A percentile compares a stretch with the other conserved stretches of the same genome.
These are phyloP conservation scores for Apodemus sylvaticus DNA, from an alignment of 2,113 vertebrate species.

Conservation along the genomic window DNA sequence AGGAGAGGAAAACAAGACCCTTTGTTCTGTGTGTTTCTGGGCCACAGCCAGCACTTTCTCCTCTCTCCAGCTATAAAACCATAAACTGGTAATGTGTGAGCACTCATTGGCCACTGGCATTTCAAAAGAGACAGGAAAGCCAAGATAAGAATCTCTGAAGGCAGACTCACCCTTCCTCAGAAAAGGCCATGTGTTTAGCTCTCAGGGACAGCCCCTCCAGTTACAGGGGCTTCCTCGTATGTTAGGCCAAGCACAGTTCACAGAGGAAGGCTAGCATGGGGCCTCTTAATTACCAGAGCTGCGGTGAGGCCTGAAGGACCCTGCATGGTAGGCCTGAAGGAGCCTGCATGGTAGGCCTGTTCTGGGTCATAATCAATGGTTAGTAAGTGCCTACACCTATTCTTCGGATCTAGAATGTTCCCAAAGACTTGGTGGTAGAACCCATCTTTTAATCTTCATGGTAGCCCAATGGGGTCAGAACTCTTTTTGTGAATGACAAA, in stretches of 20 bases:
- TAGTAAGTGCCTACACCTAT: neutral
- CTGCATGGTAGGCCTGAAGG: neutral
- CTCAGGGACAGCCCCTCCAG: neutral
- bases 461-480: neutral
- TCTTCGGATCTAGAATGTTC: neutral
- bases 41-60: neutral
- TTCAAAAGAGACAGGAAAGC: neutral
- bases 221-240: neutral
- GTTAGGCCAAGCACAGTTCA: neutral
- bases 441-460: neutral
- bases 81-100: neutral
- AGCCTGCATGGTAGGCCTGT: neutral
- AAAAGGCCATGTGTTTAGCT: slow-evolving; percentile 24
- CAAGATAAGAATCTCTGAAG: neutral
- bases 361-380: slow-evolving; percentile 9
- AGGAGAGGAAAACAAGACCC: neutral
- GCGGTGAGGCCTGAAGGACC: neutral
- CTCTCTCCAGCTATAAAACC: neutral
- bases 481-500: neutral
- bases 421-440: no score
- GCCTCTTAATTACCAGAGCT: neutral
- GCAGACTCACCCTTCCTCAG: neutral
- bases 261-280: neutral
- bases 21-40: neutral
- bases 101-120: neutral